Evolutionary conservation across 2,888 invertebrate genomes (phyloP).

Genomic region (Rhagonycha lutea): DNA sequence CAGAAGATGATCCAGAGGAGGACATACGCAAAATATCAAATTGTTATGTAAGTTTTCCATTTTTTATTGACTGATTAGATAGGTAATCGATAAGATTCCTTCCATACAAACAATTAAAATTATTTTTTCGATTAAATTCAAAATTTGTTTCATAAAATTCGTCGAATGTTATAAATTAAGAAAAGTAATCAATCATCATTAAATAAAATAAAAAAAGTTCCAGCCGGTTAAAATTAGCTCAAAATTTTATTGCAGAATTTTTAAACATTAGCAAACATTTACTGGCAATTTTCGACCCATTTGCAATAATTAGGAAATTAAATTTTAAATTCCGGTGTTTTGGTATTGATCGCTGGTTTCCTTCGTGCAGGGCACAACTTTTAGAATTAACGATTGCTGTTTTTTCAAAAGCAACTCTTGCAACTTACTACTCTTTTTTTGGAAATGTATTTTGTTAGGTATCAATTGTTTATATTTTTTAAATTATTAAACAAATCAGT

Average conservation of each 20-base stretch:
- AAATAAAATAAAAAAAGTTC: neutral
- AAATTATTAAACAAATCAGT: neutral
- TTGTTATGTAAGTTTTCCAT: conserved; percentile 57
- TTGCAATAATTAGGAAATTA: neutral
- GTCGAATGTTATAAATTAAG: neutral
- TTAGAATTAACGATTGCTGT: neutral
- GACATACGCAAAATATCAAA: conserved; percentile 59
- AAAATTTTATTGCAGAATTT: neutral
- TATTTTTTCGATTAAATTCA: neutral
- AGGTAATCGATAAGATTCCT: neutral
- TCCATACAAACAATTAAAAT: neutral
- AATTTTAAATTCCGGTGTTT: neutral
- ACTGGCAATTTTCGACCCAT: neutral
- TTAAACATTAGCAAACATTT: neutral
- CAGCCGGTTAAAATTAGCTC: neutral
- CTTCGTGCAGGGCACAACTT: neutral
- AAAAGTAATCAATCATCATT: neutral
- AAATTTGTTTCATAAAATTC: neutral
- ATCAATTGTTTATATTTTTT: neutral
- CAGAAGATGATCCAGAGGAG: conserved; percentile 60
- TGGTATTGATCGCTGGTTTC: neutral
- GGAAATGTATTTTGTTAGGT: neutral
- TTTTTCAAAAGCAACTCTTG: neutral
- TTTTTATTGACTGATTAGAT: conserved; percentile 4
- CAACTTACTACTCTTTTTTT: neutral